These are phyloP conservation scores for Hirtodrosophila confusa DNA, from an alignment of 2,888 invertebrate species.

Conservation along the genomic window DNA sequence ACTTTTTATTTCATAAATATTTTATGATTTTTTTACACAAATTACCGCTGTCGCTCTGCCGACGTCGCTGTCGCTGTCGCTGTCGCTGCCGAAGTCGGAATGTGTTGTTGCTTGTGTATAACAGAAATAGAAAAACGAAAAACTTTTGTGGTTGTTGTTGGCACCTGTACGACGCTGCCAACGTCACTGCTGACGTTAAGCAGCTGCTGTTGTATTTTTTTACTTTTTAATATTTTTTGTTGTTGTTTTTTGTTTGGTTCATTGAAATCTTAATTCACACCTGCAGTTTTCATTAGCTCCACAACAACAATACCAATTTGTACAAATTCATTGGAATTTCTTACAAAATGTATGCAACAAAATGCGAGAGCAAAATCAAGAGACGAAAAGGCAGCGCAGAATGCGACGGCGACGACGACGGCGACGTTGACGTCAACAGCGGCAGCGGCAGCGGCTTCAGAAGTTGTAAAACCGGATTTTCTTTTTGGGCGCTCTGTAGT, in stretches of 20 bases:
- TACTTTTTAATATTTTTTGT: no score
- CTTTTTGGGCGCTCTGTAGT: conserved; percentile 67
- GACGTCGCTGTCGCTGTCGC: conserved; percentile 14
- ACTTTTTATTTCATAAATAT: conserved; percentile 64
- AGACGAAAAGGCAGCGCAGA: conserved; percentile 35
- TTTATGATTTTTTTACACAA: conserved; percentile 54
- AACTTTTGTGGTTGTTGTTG: conserved; percentile 20
- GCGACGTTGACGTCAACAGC: conserved; percentile 14
- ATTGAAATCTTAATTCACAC: conserved; percentile 60
- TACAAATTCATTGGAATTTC: conserved; percentile 46
- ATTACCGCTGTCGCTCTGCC: conserved; percentile 33
- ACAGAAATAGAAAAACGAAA: conserved; percentile 50
- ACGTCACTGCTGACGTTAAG: conserved; percentile 53
- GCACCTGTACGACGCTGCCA: conserved; percentile 47
- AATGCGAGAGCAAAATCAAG: conserved; percentile 19
- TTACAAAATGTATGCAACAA: conserved; percentile 36
- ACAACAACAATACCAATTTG: conserved; percentile 19
- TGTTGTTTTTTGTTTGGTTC: conserved; percentile 28
- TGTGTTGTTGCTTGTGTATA: conserved; percentile 46
- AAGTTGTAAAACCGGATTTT: conserved; percentile 81
- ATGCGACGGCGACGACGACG: conserved; percentile 23
- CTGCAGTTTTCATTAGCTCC: conserved; percentile 46
- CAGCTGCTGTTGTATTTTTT: conserved; percentile 44
- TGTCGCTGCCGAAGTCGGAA: conserved; percentile 8
- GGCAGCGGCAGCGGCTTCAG: conserved; percentile 29